Evolutionary conservation across 2,113 vertebrate species (phyloP).

Genomic region (Phycodurus eques): DNA sequence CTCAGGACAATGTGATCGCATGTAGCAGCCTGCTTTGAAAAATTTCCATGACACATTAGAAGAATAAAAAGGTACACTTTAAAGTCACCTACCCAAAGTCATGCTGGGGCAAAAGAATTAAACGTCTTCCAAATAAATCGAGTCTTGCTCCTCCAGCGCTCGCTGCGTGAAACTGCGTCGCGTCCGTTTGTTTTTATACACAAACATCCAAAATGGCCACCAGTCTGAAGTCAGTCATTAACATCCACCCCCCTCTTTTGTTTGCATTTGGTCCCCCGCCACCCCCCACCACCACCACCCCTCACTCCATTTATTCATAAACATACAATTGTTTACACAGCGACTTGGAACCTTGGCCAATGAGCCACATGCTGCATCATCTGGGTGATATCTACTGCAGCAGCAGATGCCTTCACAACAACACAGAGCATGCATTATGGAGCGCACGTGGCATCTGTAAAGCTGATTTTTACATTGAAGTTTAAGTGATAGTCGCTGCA

Average conservation of each 20-base stretch:
- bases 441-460: not conserved
- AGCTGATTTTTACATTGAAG: not conserved
- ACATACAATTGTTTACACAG: not conserved
- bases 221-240: conserved; percentile 41
- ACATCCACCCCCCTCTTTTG: not conserved
- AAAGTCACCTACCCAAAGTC: conserved; percentile 47
- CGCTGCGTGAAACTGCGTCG: not conserved
- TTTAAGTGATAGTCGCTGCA: too few species aligned
- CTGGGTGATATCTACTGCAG: too few species aligned
- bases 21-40: not conserved
- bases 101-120: conserved; percentile 25
- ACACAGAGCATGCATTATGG: too few species aligned
- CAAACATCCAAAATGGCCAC: not conserved
- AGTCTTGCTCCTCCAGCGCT: not conserved
- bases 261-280: not conserved
- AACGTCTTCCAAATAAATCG: conserved; percentile 3
- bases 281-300: too few species aligned
- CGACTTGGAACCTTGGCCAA: not conserved
- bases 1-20: not conserved
- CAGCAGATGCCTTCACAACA: too few species aligned
- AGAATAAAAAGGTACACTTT: not conserved
- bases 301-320: not conserved
- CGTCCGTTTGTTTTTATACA: not conserved
- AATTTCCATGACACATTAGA: too few species aligned
- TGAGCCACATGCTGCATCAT: not conserved